A percentile compares a stretch with the other conserved stretches of the same genome.
Evolutionary conservation across 2,113 vertebrate genomes (phyloP).

Genomic region (Furnarius figulus): DNA sequence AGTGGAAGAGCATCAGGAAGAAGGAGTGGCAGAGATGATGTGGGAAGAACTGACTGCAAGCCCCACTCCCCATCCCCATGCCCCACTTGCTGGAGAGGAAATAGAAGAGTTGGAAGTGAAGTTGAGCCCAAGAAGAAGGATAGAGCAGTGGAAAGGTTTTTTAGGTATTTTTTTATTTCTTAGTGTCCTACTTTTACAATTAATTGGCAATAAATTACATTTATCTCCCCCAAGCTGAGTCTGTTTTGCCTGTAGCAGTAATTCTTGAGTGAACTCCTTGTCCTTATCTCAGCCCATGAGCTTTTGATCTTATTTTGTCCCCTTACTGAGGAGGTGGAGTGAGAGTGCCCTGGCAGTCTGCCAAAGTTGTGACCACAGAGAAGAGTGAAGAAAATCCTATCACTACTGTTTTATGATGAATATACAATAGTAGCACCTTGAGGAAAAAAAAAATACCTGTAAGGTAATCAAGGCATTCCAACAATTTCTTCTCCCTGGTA

Average conservation of each 20-base stretch:
- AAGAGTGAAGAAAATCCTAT: background rate
- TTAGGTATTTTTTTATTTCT: background rate
- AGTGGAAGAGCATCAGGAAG: background rate
- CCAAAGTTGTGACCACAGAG: background rate
- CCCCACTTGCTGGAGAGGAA: fast-evolving
- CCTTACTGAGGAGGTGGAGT: background rate
- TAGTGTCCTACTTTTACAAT: background rate
- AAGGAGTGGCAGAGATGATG: fast-evolving
- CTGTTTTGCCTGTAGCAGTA: background rate
- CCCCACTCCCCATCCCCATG: background rate
- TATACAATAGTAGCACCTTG: background rate
- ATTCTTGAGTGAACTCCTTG: background rate
- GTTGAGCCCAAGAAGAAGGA: background rate
- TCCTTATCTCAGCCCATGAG: background rate
- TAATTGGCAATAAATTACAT: background rate
- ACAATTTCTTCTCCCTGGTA: constrained; percentile 94
- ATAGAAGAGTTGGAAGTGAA: background rate
- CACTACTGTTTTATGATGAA: background rate
- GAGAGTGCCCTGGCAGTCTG: background rate
- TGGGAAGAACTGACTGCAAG: background rate
- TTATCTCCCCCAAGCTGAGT: background rate
- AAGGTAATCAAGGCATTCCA: constrained; percentile 97
- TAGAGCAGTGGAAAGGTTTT: background rate
- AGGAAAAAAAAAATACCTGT: constrained; percentile 82
- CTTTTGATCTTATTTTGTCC: background rate